phyloP scores from a whole-genome alignment of 2,113 vertebrate genomes.

The Colossoma macropomum region DNA sequence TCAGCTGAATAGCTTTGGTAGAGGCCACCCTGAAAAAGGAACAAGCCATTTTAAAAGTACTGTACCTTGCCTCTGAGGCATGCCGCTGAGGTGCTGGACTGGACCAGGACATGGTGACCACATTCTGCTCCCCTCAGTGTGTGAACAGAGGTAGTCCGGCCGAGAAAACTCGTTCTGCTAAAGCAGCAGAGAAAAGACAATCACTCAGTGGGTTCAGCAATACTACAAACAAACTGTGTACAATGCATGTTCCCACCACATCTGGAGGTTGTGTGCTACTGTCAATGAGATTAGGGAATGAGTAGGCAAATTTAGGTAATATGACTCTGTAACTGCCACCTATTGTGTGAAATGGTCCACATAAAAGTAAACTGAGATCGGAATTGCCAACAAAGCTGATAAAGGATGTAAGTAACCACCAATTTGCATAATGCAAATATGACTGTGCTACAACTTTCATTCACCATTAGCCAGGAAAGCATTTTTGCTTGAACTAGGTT shows the following conservation, averaged over 20 bases:
- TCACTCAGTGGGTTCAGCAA: background rate
- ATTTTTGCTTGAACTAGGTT: no score
- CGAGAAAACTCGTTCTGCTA: slow-evolving; percentile 51
- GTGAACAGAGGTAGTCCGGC: slow-evolving; percentile 51
- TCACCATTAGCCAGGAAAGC: no score
- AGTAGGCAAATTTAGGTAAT: background rate
- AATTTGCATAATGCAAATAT: no score
- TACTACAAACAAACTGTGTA: background rate
- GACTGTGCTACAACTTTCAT: no score
- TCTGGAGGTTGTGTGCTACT: background rate
- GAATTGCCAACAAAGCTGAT: background rate
- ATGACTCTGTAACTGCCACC: background rate
- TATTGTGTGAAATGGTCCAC: background rate
- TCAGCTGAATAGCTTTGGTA: background rate
- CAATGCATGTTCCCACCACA: background rate
- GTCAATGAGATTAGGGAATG: background rate
- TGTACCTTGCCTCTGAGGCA: slow-evolving; percentile 53
- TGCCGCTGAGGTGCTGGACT: slow-evolving; percentile 41
- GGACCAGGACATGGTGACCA: slow-evolving; percentile 43
- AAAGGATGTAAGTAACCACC: background rate
- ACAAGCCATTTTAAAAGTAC: background rate
- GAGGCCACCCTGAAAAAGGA: background rate
- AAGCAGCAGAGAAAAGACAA: background rate
- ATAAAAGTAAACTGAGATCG: no score
- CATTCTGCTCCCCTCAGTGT: slow-evolving; percentile 34